Percentiles rank a stretch among this genome's conserved stretches.
phyloP scores from a whole-genome alignment of 2,113 vertebrate genomes.

The Accipiter cooperii region DNA sequence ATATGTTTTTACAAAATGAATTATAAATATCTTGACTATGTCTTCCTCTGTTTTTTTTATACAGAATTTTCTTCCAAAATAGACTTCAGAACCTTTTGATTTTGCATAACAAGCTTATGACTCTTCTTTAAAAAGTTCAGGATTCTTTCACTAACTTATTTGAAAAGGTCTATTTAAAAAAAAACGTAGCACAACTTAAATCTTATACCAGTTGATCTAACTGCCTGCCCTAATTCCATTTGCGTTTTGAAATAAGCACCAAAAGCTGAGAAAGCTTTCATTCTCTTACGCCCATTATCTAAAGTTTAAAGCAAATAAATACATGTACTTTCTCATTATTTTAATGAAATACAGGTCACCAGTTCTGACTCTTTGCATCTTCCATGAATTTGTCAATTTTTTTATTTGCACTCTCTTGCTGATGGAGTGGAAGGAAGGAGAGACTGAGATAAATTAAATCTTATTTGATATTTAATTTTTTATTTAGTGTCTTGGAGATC shows the following conservation, averaged over 20 bases:
- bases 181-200: background rate
- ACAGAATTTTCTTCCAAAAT: background rate
- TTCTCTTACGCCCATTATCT: background rate
- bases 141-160: background rate
- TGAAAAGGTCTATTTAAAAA: background rate
- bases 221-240: background rate
- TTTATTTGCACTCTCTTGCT: background rate
- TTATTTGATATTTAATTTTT: background rate
- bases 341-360: background rate
- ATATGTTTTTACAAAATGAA: background rate
- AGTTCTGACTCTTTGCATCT: background rate
- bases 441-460: constrained; percentile 2
- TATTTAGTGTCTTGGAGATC: background rate
- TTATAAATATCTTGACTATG: background rate
- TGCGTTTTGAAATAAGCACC: background rate
- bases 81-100: background rate
- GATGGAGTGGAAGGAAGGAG: background rate
- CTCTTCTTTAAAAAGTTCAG: background rate
- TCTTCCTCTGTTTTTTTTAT: background rate
- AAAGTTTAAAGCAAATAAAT: background rate
- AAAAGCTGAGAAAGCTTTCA: background rate
- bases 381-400: background rate
- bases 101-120: background rate
- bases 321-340: background rate
- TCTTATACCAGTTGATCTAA: background rate